A percentile compares a stretch with the other conserved stretches of the same genome.
These are phyloP conservation scores for Zaprionus gabonicus DNA, from an alignment of 1,140 invertebrate species.

Conservation along the genomic window DNA sequence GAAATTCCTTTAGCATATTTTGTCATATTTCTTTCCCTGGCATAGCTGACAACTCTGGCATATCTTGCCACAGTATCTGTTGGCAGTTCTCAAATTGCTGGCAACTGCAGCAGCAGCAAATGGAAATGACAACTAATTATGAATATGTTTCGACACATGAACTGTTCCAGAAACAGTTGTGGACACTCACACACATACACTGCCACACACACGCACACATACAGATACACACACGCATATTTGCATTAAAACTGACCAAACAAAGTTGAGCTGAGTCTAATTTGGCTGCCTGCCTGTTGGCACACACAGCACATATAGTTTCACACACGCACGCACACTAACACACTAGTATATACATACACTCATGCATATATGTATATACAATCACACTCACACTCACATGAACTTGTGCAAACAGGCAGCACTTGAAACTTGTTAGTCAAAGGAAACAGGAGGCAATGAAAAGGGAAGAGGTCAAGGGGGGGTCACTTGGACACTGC, in stretches of 20 bases:
- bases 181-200: neutral
- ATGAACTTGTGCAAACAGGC: slow-evolving; percentile 67
- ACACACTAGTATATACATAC: slow-evolving; percentile 20
- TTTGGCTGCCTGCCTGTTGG: slow-evolving; percentile 68
- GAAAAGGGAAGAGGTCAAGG: neutral
- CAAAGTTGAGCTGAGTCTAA: slow-evolving; percentile 76
- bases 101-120: slow-evolving; percentile 33
- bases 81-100: slow-evolving; percentile 15
- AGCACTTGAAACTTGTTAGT: slow-evolving; percentile 67
- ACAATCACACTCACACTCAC: slow-evolving; percentile 36
- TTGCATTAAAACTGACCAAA: slow-evolving; percentile 81
- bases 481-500: slow-evolving; percentile 44
- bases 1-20: neutral
- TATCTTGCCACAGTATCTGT: slow-evolving; percentile 12
- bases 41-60: neutral
- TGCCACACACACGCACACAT: neutral
- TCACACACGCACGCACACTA: slow-evolving; percentile 37
- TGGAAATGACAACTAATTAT: slow-evolving; percentile 71
- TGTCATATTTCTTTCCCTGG: neutral
- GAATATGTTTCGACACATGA: slow-evolving; percentile 77
- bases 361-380: slow-evolving; percentile 26
- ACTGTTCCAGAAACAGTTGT: slow-evolving; percentile 36
- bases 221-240: slow-evolving; percentile 27
- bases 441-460: slow-evolving; percentile 15
- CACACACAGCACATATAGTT: slow-evolving; percentile 39